Base-by-base conservation (phyloP, 92 coral and sea anemone genomes). In the Montipora capitata region DNA sequence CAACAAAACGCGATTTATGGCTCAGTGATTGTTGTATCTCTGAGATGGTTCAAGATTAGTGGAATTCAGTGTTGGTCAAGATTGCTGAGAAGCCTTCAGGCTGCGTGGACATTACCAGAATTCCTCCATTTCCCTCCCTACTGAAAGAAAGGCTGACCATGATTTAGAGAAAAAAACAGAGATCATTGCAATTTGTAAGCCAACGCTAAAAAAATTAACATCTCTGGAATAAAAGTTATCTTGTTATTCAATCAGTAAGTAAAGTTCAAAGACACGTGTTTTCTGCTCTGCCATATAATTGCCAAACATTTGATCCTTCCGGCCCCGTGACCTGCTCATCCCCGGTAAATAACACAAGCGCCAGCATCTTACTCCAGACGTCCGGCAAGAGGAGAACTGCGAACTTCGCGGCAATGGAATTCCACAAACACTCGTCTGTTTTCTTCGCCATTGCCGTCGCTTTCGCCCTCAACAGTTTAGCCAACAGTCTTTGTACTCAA, bases 81-180 rank as follows among this genome's bases (percentile, higher is more conserved):
- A 83, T 43, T 45, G 48, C 75, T 3, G 79, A 70, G 43, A 83
- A 85, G 92, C 35, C 61, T 85, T 76, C 90, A 67, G 82, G 69
- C 90, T 77, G 88, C 85, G 86, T 71, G 89, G 87, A 66, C 95
- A 91, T 94, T 11, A 77, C 81, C 77, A 54, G 77, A 85, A 95
- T 95, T 94, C 96, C 95, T 76, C 40, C 69, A 73, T 83, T 95
- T 94, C 96, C 98, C 96, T 87, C 92, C 87, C 79, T 43, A 63
- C 38, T 80, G 75, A 51, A 18, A 2, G 52, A 42, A 71, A 76
- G 73, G 57, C 51, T n/a, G 42, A 56, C 72, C 65, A 49, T 15
- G 63, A 77, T 83, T 57, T 73, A 41, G 40, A 57, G 57, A 80
- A 13, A 48, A 73, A 88, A 88, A 86, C 81, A 91, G 68, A 40